phyloP scores from a whole-genome alignment of 1,140 invertebrate genomes.

The Diabrotica undecimpunctata region DNA sequence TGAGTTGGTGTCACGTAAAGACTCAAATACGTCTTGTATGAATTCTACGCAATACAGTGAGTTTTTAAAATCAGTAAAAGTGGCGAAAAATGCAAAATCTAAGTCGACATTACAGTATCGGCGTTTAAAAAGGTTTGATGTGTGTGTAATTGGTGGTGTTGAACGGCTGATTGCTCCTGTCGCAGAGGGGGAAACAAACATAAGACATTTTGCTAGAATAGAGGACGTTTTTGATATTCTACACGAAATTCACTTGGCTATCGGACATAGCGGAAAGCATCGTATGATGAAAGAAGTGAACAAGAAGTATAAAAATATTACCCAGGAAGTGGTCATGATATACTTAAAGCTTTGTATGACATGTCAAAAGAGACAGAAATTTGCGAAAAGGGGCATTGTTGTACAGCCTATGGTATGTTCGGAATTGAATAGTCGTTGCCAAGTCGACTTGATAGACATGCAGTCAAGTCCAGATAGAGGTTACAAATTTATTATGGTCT shows the following conservation, averaged over 20 bases:
- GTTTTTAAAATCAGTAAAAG: not conserved
- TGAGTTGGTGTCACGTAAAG: slow-evolving; percentile 1
- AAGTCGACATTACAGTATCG: not conserved
- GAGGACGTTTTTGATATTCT: not conserved
- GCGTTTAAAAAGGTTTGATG: slow-evolving; percentile 5
- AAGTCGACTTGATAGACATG: not conserved
- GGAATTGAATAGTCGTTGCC: not conserved
- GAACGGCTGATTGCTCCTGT: slow-evolving; percentile 1
- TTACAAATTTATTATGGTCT: slow-evolving; percentile 8
- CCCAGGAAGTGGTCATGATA: not conserved
- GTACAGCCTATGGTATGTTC: not conserved
- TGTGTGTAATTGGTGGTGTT: slow-evolving; percentile 7
- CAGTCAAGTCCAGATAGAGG: not conserved
- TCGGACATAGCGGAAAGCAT: not conserved
- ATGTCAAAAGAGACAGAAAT: not conserved
- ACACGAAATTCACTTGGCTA: slow-evolving; percentile 1
- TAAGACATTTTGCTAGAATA: not conserved
- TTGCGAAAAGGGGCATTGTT: not conserved
- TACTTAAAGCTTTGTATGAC: not conserved
- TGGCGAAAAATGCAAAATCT: slow-evolving; percentile 1
- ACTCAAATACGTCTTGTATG: not conserved
- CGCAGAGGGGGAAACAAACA: not conserved
- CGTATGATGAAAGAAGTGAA: not conserved
- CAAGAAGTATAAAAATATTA: not conserved
- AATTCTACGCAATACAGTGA: slow-evolving; percentile 6